A percentile compares a stretch with the other conserved stretches of the same genome.
Conservation (phyloP, 2,113 vertebrate species). For the Tragelaphus buxtoni region DNA sequence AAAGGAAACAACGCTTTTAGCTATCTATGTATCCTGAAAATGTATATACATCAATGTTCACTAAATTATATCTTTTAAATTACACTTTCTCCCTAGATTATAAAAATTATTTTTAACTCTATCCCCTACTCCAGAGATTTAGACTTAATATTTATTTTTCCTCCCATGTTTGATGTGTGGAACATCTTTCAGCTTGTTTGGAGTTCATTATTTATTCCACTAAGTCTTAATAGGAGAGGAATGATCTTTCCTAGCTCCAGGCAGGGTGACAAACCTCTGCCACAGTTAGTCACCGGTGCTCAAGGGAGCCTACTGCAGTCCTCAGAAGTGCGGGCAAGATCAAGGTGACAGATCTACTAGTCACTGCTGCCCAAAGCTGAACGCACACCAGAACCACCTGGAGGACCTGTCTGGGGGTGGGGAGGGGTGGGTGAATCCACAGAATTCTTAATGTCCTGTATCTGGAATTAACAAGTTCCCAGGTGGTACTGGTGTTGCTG, state of each 20-base stretch:
- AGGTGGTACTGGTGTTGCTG: neutral
- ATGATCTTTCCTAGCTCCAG: neutral
- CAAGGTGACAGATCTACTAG: neutral
- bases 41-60: neutral
- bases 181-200: neutral
- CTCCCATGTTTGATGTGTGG: neutral
- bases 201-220: neutral
- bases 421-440: neutral
- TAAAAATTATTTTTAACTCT: neutral
- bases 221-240: neutral
- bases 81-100: neutral
- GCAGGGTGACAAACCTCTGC: neutral
- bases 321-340: neutral
- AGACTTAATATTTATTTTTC: neutral
- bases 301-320: no score
- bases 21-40: neutral
- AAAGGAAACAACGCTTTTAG: neutral
- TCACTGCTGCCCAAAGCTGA: neutral
- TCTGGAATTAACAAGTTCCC: neutral
- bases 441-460: neutral
- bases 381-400: neutral
- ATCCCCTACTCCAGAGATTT: neutral
- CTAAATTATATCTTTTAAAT: neutral
- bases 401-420: neutral
- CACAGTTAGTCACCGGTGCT: neutral